Conservation (phyloP, 2,113 vertebrate genomes). For the Pogona vitticeps region DNA sequence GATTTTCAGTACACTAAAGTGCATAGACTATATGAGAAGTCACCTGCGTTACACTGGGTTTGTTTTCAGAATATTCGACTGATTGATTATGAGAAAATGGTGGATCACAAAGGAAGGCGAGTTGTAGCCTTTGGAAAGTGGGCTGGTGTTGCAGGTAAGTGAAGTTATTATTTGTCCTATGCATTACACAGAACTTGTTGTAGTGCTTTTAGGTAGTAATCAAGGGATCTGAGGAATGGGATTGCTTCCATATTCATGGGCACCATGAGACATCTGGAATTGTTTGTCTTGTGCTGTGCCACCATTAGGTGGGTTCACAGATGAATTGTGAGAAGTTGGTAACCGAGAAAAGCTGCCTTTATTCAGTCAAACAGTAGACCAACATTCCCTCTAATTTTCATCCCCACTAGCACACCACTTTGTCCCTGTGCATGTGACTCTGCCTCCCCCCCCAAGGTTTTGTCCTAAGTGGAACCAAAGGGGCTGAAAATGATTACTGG, state of each 20-base stretch:
- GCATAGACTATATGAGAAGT: conserved; percentile 41
- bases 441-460: too few species aligned
- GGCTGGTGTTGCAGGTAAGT: conserved; percentile 95
- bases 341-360: not conserved
- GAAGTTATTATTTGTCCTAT: conserved; percentile 48
- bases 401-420: too few species aligned
- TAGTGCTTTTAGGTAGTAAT: too few species aligned
- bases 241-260: too few species aligned
- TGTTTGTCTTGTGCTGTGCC: not conserved
- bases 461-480: too few species aligned
- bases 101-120: conserved; percentile 89
- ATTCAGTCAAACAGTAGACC: not conserved
- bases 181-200: not conserved
- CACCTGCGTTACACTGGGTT: conserved; percentile 49
- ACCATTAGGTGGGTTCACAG: not conserved
- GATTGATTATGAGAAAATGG: conserved; percentile 99
- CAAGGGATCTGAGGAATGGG: not conserved
- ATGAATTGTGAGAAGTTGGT: not conserved
- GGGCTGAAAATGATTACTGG: too few species aligned
- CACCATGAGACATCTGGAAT: not conserved
- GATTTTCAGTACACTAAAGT: not conserved
- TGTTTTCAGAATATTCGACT: conserved; percentile 90
- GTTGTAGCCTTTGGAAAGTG: conserved; percentile 97
- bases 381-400: too few species aligned
- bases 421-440: too few species aligned